Base-by-base conservation (phyloP, 2,888 invertebrate species). In the Phalera bucephala region DNA sequence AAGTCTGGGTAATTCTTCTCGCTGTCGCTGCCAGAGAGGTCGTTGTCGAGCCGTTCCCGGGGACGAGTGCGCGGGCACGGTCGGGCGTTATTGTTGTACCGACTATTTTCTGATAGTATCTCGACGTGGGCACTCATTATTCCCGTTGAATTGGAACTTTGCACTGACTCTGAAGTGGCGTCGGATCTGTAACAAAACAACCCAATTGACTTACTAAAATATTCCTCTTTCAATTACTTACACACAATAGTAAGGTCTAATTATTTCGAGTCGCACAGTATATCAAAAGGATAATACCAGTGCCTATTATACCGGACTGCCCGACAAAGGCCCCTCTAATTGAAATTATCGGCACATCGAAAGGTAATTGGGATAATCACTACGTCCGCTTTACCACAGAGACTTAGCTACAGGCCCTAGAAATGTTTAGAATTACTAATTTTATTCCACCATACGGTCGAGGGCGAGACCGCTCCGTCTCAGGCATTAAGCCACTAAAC, bases 1-100 rank as follows among this genome's bases (percentile, higher is more conserved):
- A 91, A 81, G 55, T 91, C 91, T 0, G 92, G 91, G 61, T 90
- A 91, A 71, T 91, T 91, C 64, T 89, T 86, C 54, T 91, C 89
- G 51, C 87, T 88, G 61, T 90, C 91, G 52, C 86, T 84, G 15
- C 84, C 83, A 42, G 90, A 88, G 21, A 89, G 75, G 52, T 90
- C 90, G 54, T 90, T 90, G 66, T 90, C 88, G 34, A 86, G 72
- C 0, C 85, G 79, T 36, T 86, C 86, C 34, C 81, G 79, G 33
- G 72, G 67, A 36, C 79, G 79, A 36, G 82, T 62, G 21, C 80
- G 84, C 19, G 83, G 74, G 39, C 85, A 82, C 20, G 81, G 64
- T 15, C 86, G 81, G 17, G 66, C 59, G 57, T 84, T 78, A 63
- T 89, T 89, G 61, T 90, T 84, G 55, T 72, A 84, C 41, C 85